A percentile compares a stretch with the other conserved stretches of the same genome.
These are phyloP conservation scores for Cheilosia vulpina DNA, from an alignment of 2,888 invertebrate genomes.

Conservation along the genomic window DNA sequence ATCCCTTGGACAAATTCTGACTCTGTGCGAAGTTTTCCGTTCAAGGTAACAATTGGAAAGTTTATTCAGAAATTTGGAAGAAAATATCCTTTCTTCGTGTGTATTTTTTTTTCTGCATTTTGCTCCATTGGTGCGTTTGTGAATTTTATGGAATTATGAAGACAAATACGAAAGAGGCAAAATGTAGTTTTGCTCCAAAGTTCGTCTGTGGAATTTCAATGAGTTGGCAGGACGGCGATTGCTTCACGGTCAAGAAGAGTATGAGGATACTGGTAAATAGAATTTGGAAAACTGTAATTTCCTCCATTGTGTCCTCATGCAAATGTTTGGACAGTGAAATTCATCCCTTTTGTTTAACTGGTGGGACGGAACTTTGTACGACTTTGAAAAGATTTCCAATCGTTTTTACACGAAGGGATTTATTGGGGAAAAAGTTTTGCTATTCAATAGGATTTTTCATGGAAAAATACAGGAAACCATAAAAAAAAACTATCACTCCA, in stretches of 20 bases:
- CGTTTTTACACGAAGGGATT: background rate
- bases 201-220: slow-evolving; percentile 38
- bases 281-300: background rate
- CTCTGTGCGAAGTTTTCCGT: slow-evolving; percentile 17
- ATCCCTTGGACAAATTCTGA: slow-evolving; percentile 34
- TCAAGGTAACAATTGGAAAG: slow-evolving; percentile 59
- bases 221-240: background rate
- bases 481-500: too few relatives aligned
- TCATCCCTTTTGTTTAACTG: slow-evolving; percentile 17
- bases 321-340: slow-evolving; percentile 11
- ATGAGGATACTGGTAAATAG: too few relatives aligned
- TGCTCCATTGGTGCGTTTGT: slow-evolving; percentile 15
- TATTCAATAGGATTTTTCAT: too few relatives aligned
- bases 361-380: background rate
- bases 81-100: slow-evolving; percentile 27
- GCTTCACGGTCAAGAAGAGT: background rate
- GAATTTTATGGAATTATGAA: slow-evolving; percentile 45
- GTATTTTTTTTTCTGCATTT: slow-evolving; percentile 9
- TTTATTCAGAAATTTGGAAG: slow-evolving; percentile 25
- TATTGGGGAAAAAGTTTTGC: background rate
- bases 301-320: background rate
- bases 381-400: background rate
- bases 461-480: too few relatives aligned
- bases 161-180: slow-evolving; percentile 24
- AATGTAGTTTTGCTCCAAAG: slow-evolving; percentile 30